Percentiles rank a stretch among this genome's conserved stretches.
phyloP scores from a whole-genome alignment of 2,797 vertebrate genomes.

The Amazonetta brasiliensis region DNA sequence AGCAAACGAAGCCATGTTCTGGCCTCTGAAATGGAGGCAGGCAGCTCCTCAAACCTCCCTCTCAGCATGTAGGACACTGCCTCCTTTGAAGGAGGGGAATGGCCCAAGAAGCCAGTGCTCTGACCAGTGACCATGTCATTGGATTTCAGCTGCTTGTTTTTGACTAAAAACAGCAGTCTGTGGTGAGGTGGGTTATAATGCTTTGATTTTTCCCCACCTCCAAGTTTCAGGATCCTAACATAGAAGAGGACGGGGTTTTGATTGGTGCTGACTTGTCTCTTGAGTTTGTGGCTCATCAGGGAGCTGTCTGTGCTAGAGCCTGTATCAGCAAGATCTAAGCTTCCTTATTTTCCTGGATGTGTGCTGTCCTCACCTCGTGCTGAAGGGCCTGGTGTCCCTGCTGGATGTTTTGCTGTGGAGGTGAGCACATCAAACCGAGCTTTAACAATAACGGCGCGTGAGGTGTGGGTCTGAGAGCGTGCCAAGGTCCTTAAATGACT shows the following conservation, averaged over 20 bases:
- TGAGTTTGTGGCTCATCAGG: neutral
- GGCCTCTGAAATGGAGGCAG: neutral
- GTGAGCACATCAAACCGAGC: neutral
- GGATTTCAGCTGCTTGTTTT: neutral
- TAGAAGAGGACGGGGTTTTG: neutral
- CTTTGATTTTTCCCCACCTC: neutral
- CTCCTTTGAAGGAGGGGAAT: neutral
- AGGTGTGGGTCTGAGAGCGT: neutral
- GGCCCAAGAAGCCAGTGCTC: neutral
- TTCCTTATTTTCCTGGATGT: accelerated
- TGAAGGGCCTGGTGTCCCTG: neutral
- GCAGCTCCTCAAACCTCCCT: neutral
- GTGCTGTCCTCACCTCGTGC: neutral
- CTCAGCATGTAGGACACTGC: accelerated
- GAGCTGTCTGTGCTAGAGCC: neutral
- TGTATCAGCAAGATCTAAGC: neutral
- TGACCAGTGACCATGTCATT: neutral
- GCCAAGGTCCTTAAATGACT: neutral
- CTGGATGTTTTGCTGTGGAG: neutral
- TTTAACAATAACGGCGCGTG: neutral
- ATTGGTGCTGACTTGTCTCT: neutral
- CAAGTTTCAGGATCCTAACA: neutral
- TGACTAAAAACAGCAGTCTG: accelerated
- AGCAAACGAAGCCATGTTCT: neutral
- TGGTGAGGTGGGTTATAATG: neutral